Evolutionary conservation across 2,888 invertebrate genomes (phyloP), one percentile per base, ranked within the genome.

Genomic region (Therioaphis trifolii): DNA sequence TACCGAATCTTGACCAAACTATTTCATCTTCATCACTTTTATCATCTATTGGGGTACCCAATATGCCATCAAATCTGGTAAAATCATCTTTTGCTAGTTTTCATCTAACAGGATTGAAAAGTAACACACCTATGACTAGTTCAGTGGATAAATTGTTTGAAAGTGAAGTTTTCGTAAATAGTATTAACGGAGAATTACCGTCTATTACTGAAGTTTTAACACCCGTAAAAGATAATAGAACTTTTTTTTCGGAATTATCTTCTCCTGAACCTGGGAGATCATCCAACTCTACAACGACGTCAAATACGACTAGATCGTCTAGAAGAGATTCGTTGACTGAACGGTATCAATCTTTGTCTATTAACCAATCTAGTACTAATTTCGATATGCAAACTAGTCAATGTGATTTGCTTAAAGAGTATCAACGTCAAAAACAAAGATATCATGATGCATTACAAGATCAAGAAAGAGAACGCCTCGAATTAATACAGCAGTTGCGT

Each of bases 141-240:
- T 96, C 96, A 0, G 96, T 97, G 18, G 96, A 97, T 88, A 91
- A 94, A 86, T 90, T 97, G 61, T 97, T 97, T 88, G 95, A 95
- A 87, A 94, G 93, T 87, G 93, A 93, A 87, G 93, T 94, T 35
- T 93, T 94, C 88, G 90, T 93, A 85, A 93, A 93, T 87, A 93
- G 93, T 86, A 93, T 92, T 86, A 91, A 93, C 86, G 82, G 84
- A 71, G 85, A 85, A 55, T 85, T 87, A 86, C 88, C 87, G 4
- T 86, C 87, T 43, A 87, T 87, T 29, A 86, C 88, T 88, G 74
- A 89, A 89, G 78, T 88, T 14, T 46, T 72, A 4, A 82, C 80
- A 35, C 80, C 80, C 4, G 72, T 82, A n/a, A 82, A 82, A 61
- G 80, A 82, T 72, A 74, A 82, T 63, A 82, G 5, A 63, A 82